A percentile compares a stretch with the other conserved stretches of the same genome.
These are phyloP conservation scores for Dasypus novemcinctus DNA, from an alignment of 2,113 vertebrate species.

Conservation along the genomic window DNA sequence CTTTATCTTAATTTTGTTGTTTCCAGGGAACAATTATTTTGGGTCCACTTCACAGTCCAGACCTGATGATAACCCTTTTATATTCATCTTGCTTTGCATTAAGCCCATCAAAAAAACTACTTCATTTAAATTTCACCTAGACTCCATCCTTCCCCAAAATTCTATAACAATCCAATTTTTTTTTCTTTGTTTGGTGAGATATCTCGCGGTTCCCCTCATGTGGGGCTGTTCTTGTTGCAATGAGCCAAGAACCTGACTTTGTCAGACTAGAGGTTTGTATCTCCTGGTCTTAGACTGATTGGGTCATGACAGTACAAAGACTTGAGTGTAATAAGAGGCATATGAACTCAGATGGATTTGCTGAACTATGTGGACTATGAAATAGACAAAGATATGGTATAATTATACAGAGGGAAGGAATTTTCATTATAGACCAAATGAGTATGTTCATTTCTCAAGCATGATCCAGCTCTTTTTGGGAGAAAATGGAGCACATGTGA, in stretches of 20 bases:
- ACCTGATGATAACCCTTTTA: not conserved
- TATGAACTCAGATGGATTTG: not conserved
- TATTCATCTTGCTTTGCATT: not conserved
- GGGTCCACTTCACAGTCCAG: not conserved
- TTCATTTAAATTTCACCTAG: not conserved
- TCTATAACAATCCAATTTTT: not conserved
- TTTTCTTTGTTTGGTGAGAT: not conserved
- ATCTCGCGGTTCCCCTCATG: not conserved
- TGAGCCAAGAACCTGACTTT: not conserved
- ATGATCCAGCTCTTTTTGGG: not conserved
- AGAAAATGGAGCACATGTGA: not conserved
- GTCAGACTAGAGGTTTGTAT: not conserved
- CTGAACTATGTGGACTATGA: not conserved
- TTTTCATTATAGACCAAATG: not conserved
- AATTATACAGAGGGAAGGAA: not conserved
- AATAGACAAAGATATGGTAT: not conserved
- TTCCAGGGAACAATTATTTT: not conserved
- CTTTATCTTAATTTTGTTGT: not conserved
- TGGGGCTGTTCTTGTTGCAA: not conserved
- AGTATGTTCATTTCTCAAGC: not conserved
- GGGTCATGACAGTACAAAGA: not conserved
- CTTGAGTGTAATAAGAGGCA: not conserved
- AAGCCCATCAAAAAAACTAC: not conserved
- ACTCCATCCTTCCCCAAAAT: not conserved
- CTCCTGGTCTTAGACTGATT: not conserved